phyloP scores from a whole-genome alignment of 2,888 invertebrate genomes.

The Pinctada fucata region DNA sequence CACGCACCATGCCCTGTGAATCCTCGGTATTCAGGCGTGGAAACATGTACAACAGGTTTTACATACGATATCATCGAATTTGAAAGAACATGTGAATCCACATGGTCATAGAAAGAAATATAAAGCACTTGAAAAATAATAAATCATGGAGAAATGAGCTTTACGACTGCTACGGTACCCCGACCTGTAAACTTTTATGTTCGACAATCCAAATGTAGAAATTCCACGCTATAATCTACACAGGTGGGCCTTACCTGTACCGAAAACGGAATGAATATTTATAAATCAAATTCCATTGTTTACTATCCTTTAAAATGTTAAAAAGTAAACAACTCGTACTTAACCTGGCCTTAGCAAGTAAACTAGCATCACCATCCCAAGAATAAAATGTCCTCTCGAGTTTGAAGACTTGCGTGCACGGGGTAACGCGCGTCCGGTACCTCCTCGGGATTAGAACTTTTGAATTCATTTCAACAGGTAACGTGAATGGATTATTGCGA shows the following conservation, averaged over 20 bases:
- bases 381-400: too few relatives aligned
- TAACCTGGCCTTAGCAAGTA: too few relatives aligned
- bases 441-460: constrained; percentile 38
- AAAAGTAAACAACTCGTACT: too few relatives aligned
- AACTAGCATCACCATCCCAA: too few relatives aligned
- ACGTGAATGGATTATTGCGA: constrained; percentile 47
- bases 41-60: neutral
- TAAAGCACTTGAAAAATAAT: too few relatives aligned
- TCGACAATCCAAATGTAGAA: neutral
- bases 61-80: too few relatives aligned
- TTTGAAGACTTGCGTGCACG: neutral
- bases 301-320: neutral
- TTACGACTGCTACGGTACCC: neutral
- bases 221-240: neutral
- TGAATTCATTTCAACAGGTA: constrained; percentile 46
- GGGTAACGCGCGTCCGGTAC: neutral
- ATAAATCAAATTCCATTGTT: neutral
- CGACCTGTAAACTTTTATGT: neutral
- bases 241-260: constrained; percentile 16
- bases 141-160: neutral
- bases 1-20: neutral
- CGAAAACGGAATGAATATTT: neutral
- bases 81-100: too few relatives aligned
- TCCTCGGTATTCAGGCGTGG: neutral
- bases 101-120: too few relatives aligned